Conservation (phyloP, 2,113 vertebrate species). For the Scolopax mira region DNA sequence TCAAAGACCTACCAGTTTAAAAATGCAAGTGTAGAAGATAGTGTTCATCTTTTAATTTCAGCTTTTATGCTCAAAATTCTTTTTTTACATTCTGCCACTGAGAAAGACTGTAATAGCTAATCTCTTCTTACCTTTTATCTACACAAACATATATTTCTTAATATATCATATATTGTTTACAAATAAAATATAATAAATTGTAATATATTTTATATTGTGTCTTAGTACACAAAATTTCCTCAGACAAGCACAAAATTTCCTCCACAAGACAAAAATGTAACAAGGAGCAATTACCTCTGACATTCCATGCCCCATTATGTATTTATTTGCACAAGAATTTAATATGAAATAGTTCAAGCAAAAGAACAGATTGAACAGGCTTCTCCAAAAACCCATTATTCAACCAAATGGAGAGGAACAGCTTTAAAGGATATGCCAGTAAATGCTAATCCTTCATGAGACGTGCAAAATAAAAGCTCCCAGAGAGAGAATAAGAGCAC, state of each 20-base stretch:
- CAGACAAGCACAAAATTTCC: background rate
- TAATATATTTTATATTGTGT: background rate
- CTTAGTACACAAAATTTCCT: background rate
- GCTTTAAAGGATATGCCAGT: background rate
- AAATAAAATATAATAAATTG: background rate
- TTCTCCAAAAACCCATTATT: background rate
- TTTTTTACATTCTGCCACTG: background rate
- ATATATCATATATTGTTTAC: background rate
- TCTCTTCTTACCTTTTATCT: background rate
- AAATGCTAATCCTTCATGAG: background rate
- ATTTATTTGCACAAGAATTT: background rate
- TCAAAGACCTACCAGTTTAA: background rate
- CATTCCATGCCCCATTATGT: background rate
- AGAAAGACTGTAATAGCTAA: background rate
- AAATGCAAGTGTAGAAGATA: background rate
- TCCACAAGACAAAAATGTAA: background rate
- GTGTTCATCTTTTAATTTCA: background rate
- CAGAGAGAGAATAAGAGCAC: background rate
- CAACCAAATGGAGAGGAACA: constrained; percentile 4
- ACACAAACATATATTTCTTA: background rate
- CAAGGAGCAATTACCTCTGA: background rate
- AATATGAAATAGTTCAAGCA: background rate
- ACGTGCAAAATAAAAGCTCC: background rate
- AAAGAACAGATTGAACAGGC: background rate
- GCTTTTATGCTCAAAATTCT: background rate